These are phyloP conservation scores for Callopanchax toddi DNA, from an alignment of 2,113 vertebrate species.

Conservation along the genomic window DNA sequence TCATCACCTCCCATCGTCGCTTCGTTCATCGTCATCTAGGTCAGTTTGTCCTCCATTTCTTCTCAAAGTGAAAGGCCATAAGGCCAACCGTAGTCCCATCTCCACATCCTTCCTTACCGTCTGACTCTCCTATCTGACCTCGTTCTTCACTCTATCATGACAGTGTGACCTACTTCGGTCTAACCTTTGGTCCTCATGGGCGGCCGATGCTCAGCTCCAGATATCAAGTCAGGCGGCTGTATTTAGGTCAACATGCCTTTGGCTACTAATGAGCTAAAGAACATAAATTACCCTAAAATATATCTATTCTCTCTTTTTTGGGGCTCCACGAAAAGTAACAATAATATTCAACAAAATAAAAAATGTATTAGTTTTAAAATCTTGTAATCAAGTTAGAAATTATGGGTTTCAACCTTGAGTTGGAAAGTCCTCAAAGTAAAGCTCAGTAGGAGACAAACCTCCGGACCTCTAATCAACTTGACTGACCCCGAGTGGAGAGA, in stretches of 20 bases:
- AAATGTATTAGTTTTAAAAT: neutral
- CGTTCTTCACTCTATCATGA: conserved; percentile 31
- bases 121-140: conserved; percentile 50
- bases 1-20: conserved; percentile 16
- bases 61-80: conserved; percentile 20
- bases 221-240: conserved; percentile 29
- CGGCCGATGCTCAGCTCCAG: conserved; percentile 20
- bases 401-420: conserved; percentile 40
- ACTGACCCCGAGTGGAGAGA: conserved; percentile 42
- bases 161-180: conserved; percentile 57
- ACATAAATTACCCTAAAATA: conserved; percentile 39
- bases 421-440: conserved; percentile 48
- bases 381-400: conserved; percentile 8
- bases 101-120: conserved; percentile 51
- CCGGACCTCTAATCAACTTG: conserved; percentile 57
- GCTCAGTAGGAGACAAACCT: conserved; percentile 42
- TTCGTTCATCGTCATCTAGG: conserved; percentile 35
- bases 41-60: conserved; percentile 48
- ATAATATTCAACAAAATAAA: neutral
- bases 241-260: conserved; percentile 60
- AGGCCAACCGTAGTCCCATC: conserved; percentile 30
- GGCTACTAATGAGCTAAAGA: conserved; percentile 42
- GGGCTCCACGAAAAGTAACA: neutral
- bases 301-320: neutral
- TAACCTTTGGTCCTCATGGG: conserved; percentile 55